A percentile compares a stretch with the other conserved stretches of the same genome.
Conservation (phyloP, 2,888 invertebrate genomes). For the Caprella mutica region DNA sequence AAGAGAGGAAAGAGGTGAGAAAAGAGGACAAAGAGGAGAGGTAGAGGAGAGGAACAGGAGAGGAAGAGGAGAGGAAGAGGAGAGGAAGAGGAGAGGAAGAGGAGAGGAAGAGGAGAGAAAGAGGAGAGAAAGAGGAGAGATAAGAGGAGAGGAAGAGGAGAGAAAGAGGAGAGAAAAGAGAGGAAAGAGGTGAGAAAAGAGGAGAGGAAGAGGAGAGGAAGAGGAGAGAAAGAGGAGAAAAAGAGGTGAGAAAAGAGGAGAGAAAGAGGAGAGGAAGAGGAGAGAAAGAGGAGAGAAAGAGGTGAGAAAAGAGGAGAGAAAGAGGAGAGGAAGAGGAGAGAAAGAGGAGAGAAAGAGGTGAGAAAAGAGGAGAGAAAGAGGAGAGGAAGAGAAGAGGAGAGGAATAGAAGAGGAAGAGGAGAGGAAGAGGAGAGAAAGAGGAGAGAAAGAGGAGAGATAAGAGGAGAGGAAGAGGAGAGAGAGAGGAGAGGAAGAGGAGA, state of each 20-base stretch:
- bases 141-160: not conserved
- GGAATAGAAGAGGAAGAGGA: no score
- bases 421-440: no score
- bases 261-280: not conserved
- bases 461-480: no score
- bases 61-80: not conserved
- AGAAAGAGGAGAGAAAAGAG: not conserved
- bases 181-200: not conserved
- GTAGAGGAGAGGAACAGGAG: not conserved
- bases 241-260: not conserved
- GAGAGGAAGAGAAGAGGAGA: no score
- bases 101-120: not conserved
- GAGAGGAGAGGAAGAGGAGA: no score
- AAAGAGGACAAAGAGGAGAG: not conserved
- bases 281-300: not conserved
- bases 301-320: no score
- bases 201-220: not conserved
- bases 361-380: no score
- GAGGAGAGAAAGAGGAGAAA: not conserved
- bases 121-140: not conserved
- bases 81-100: not conserved
- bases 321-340: no score
- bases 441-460: no score
- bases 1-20: not conserved
- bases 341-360: no score